phyloP scores from a whole-genome alignment of 1,140 invertebrate species.

The Diplogasteroides magnus region DNA sequence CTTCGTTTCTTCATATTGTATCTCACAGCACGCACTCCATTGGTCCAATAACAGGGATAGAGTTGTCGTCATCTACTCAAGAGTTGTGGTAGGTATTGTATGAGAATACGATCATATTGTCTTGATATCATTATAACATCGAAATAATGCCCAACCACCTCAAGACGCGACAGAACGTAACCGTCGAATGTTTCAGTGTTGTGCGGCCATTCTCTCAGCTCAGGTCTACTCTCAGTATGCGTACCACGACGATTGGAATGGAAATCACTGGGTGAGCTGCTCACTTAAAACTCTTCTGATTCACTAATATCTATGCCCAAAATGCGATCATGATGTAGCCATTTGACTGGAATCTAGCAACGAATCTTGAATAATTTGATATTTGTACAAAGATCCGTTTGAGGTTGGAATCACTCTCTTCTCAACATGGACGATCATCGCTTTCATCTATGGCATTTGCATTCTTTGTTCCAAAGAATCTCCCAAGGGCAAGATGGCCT shows the following conservation, averaged over 20 bases:
- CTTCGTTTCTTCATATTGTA: constrained; percentile 42
- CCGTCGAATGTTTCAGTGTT: constrained; percentile 35
- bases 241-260: constrained; percentile 42
- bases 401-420: constrained; percentile 53
- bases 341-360: no score
- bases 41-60: constrained; percentile 43
- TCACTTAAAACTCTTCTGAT: neutral
- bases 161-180: neutral
- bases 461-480: no score
- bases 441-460: no score
- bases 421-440: constrained; percentile 50
- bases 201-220: constrained; percentile 45
- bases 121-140: neutral
- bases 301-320: neutral
- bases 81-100: constrained; percentile 39
- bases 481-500: no score
- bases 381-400: constrained; percentile 45
- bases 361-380: neutral
- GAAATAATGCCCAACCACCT: neutral
- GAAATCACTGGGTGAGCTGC: constrained; percentile 38
- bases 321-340: neutral
- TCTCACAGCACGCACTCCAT: constrained; percentile 44
- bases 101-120: neutral
- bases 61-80: constrained; percentile 44
- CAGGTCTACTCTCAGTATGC: constrained; percentile 55